phyloP scores from a whole-genome alignment of 2,113 vertebrate species.

The Sisor rabdophorus region DNA sequence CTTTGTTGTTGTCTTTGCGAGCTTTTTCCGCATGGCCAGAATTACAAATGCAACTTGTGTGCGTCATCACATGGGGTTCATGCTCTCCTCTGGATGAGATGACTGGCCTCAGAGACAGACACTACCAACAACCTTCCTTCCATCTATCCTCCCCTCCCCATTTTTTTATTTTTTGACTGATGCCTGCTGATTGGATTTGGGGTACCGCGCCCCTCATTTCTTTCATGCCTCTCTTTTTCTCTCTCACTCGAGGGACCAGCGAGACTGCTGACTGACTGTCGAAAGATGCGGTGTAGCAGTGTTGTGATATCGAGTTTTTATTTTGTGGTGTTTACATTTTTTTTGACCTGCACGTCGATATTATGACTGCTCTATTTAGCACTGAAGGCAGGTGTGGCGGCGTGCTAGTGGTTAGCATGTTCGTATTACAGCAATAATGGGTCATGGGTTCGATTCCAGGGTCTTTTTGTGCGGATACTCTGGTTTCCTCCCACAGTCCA shows the following conservation, averaged over 20 bases:
- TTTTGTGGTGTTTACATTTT: neutral
- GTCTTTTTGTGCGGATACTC: too few relatives aligned
- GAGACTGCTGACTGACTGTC: neutral
- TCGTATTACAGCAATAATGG: too few relatives aligned
- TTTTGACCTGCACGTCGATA: neutral
- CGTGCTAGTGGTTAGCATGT: too few relatives aligned
- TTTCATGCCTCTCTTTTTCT: constrained; percentile 2
- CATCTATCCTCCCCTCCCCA: constrained; percentile 41
- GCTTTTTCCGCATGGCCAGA: constrained; percentile 46
- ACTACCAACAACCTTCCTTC: neutral
- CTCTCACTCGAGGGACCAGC: neutral
- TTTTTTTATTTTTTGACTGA: constrained; percentile 30
- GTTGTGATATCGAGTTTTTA: neutral
- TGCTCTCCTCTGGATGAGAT: constrained; percentile 48
- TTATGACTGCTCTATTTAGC: neutral
- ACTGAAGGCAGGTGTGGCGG: too few relatives aligned
- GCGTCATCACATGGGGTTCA: constrained; percentile 52
- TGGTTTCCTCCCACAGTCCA: too few relatives aligned
- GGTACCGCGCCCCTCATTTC: constrained; percentile 13
- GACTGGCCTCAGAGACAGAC: constrained; percentile 40
- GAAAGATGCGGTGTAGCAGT: neutral
- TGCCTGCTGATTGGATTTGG: constrained; percentile 37
- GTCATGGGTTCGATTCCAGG: too few relatives aligned
- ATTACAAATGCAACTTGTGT: constrained; percentile 51
- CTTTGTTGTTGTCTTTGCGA: constrained; percentile 37